Conservation (phyloP, 1,140 invertebrate species). For the Plodia interpunctella region DNA sequence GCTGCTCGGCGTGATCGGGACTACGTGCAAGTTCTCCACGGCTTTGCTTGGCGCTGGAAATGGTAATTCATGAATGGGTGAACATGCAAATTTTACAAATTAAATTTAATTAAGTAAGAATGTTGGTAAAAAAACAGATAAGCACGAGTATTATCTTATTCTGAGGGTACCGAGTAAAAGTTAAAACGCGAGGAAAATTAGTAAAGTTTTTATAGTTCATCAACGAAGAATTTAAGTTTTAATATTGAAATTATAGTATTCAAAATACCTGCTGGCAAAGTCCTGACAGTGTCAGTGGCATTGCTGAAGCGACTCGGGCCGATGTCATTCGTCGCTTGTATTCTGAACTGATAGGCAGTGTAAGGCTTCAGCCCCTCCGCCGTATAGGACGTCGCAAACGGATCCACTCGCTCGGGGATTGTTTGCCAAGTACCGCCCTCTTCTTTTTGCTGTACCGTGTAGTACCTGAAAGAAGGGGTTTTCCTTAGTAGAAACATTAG, state of each 20-base stretch:
- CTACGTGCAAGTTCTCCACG: slow-evolving; percentile 89
- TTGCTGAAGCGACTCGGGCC: slow-evolving; percentile 94
- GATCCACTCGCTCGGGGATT: slow-evolving; percentile 89
- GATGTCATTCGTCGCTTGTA: slow-evolving; percentile 97
- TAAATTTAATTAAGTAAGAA: no score
- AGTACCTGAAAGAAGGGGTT: slow-evolving; percentile 88
- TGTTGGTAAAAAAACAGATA: no score
- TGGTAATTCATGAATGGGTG: no score
- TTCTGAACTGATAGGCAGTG: slow-evolving; percentile 94
- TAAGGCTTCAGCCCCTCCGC: slow-evolving; percentile 91
- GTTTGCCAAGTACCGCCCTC: slow-evolving; percentile 88
- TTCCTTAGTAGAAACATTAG: no score
- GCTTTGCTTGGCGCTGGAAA: slow-evolving; percentile 87
- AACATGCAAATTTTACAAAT: no score
- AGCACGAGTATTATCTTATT: no score
- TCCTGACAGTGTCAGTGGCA: slow-evolving; percentile 92
- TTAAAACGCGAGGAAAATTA: no score
- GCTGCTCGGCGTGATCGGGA: slow-evolving; percentile 94
- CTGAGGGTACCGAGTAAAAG: no score
- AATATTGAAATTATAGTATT: neutral
- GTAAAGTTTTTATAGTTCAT: neutral
- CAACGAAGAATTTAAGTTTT: no score
- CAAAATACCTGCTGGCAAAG: slow-evolving; percentile 85
- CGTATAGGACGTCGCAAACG: slow-evolving; percentile 89
- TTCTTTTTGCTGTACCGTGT: slow-evolving; percentile 93